Evolutionary conservation across 2,797 vertebrate species (phyloP).

Genomic region (Poecilia wingei): DNA sequence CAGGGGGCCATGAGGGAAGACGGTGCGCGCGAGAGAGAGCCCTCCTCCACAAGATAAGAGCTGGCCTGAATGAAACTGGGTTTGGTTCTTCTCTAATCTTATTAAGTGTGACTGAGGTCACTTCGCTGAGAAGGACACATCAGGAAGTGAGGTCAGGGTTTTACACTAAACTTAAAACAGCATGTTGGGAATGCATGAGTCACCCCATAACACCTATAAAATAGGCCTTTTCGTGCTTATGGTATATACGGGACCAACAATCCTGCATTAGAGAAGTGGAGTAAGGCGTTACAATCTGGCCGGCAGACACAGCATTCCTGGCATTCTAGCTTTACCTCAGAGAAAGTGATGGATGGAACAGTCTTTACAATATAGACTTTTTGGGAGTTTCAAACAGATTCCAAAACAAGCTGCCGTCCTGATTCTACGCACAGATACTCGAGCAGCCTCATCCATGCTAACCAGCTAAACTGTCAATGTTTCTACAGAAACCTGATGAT

Average conservation of each 20-base stretch:
- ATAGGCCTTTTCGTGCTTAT: background rate
- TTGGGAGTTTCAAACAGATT: background rate
- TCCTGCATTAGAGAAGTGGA: constrained; percentile 15
- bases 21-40: background rate
- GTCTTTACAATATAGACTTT: background rate
- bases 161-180: constrained; percentile 15
- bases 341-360: background rate
- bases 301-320: background rate
- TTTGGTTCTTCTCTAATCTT: constrained; percentile 47
- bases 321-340: background rate
- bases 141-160: constrained; percentile 47
- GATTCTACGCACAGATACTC: background rate
- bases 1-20: constrained; percentile 34
- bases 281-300: constrained; percentile 4
- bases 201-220: constrained; percentile 18
- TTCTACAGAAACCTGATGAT: background rate
- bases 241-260: constrained; percentile 30
- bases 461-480: background rate
- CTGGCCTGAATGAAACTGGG: constrained; percentile 12
- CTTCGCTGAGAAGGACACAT: constrained; percentile 26
- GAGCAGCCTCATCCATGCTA: background rate
- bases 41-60: constrained; percentile 39
- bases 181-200: constrained; percentile 8
- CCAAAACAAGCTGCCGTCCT: background rate
- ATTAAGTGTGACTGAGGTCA: constrained; percentile 58